Evolutionary conservation across 23 tunicate species (phyloP), one percentile per base, ranked within the genome.

Genomic region (Trididemnum nubilum): DNA sequence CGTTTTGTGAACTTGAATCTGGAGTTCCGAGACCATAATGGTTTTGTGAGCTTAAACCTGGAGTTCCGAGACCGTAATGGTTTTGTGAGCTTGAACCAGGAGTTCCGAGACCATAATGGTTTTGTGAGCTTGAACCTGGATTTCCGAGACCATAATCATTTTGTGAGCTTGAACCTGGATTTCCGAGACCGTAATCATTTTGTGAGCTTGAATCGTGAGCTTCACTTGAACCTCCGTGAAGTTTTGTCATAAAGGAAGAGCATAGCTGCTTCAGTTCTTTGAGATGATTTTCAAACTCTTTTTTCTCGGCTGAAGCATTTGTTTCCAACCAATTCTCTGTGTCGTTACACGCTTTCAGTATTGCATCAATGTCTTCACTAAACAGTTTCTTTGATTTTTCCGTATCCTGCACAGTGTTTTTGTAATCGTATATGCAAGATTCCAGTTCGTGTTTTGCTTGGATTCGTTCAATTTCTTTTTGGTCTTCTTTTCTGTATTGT

Each of bases 401-500:
- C 2, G 49, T 65, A 28, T 81, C 82, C 39, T 81, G 76, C 1
- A 59, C 91, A 1, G 91, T 77, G 49, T 73, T 78, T 64, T 81
- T 87, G 85, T 73, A 72, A 1, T 59, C 76, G 71, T 77, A 87
- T 35, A 78, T 51, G 67, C 81, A 87, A 28, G 76, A 19, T 66
- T 87, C 91, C 76, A 87, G 65, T 37, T 87, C 82, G 66, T 87
- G 81, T 65, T 60, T 81, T 0, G 82, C 81, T 51, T 65, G 70
- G 29, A 80, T 4, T 28, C 85, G 72, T 32, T 87, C 85, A 52
- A 73, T 49, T 34, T 81, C 85, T 58, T 87, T 73, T 22, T 73
- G 73, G 69, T 87, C 91, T 35, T 73, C 91, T 34, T 78, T 85
- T 35, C 81, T 87, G 82, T 87, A 87, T 33, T 73, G 81, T 71